Evolutionary conservation across 2,797 vertebrate species (phyloP), one percentile per base, ranked within the genome.

Genomic region (Lithobates pipiens): DNA sequence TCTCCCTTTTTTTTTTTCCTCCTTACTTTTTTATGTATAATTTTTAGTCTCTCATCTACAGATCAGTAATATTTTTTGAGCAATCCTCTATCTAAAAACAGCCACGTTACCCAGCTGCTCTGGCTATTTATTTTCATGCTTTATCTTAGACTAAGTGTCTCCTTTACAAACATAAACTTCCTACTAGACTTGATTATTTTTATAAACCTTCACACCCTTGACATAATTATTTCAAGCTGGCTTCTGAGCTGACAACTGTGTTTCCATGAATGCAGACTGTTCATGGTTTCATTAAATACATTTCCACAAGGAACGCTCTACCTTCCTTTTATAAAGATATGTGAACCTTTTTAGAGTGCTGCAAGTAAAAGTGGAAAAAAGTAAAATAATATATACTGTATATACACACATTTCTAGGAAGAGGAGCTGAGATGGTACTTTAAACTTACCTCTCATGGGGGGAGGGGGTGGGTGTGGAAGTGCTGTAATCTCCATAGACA

Each of bases 121-220:
- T 0, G 13, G 71, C 34, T 69, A 67, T 88, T 73, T 78, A 78
- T 74, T 65, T 79, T 87, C 80, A 88, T 83, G 23, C 78, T 21
- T 54, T 76, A 83, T 86, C 10, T 13, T 80, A 77, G 1, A 82
- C 39, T 65, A 88, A 88, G 75, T 46, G 27, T 72, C 77, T 87
- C 9, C 68, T 88, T 88, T 88, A 88, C 88, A 85, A 63, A 42
- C 67, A 85, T 84, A 89, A 87, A 83, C 82, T 82, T 86, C 70
- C 84, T 82, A 73, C 39, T 88, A 80, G 70, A 83, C 78, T 74
- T 74, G 71, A 44, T 50, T 89, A 84, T 86, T 83, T 77, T 89
- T 90, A 89, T 87, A 89, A 80, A 89, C 77, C 84, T 85, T 85
- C 84, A 80, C 84, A 85, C 77, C 84, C 77, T 85, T 79, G 29